Evolutionary conservation across 1,140 invertebrate species (phyloP).

Genomic region (Cydia pomonella): DNA sequence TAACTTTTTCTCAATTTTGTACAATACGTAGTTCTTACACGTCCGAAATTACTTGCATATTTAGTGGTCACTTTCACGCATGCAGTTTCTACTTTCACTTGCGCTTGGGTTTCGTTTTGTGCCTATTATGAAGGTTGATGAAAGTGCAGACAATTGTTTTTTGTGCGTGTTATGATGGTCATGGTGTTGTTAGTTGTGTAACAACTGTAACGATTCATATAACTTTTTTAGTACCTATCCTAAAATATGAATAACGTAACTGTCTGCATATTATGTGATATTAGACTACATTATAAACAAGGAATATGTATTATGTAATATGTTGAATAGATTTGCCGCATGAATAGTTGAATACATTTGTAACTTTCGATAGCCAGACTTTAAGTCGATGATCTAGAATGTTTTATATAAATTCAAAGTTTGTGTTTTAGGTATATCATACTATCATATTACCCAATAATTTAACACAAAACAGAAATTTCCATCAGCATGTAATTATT

Average conservation of each 20-base stretch:
- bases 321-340: no score
- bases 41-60: conserved; percentile 33
- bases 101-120: conserved; percentile 39
- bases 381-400: no score
- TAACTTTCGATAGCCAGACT: no score
- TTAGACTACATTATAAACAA: background rate
- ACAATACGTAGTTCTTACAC: background rate
- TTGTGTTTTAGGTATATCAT: no score
- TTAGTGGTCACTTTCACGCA: conserved; percentile 45
- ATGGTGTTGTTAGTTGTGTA: conserved; percentile 16
- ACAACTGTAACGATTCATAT: conserved; percentile 9
- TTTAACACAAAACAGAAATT: no score
- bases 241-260: background rate
- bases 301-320: no score
- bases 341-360: no score
- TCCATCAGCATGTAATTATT: no score
- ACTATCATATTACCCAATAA: no score
- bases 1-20: conserved; percentile 12
- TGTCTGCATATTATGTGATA: background rate
- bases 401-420: no score
- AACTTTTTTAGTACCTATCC: conserved; percentile 17
- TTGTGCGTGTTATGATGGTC: conserved; percentile 19
- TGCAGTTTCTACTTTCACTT: conserved; percentile 54
- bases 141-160: conserved; percentile 13
- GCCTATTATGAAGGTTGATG: conserved; percentile 28